A percentile compares a stretch with the other conserved stretches of the same genome.
These are phyloP conservation scores for Xenus cinereus DNA, from an alignment of 2,113 vertebrate species.

Conservation along the genomic window DNA sequence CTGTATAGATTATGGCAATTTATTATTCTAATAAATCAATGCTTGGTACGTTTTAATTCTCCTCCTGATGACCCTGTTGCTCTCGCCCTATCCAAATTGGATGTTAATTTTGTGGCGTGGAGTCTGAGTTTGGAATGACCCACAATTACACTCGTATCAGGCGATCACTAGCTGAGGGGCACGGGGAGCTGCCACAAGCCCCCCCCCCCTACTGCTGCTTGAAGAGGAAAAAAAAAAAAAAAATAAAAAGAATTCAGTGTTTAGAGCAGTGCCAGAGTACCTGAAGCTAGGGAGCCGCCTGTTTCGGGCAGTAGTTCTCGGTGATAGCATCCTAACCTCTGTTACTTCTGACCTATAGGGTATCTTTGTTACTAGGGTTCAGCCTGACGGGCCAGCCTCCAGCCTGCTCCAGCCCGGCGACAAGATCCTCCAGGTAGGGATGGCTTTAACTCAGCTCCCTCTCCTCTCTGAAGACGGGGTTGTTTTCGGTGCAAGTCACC, in stretches of 20 bases:
- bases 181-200: neutral
- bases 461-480: rapidly evolving
- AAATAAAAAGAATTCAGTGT: neutral
- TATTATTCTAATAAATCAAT: neutral
- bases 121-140: neutral
- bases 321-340: constrained; percentile 91
- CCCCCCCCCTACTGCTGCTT: neutral
- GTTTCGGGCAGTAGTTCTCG: constrained; percentile 55
- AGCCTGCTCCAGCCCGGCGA: constrained; percentile 94
- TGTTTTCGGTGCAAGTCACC: too few relatives aligned
- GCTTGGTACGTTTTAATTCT: neutral
- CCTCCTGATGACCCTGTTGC: neutral
- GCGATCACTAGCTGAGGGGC: neutral
- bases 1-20: neutral
- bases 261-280: neutral
- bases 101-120: neutral
- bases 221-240: neutral
- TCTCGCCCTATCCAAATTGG: neutral
- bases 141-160: neutral
- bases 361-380: constrained; percentile 99
- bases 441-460: neutral
- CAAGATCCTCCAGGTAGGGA: constrained; percentile 96
- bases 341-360: constrained; percentile 99
- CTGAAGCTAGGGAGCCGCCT: neutral
- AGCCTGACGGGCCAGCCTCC: constrained; percentile 96